Base-by-base conservation (phyloP, 2,888 invertebrate genomes). In the Polia nebulosa region DNA sequence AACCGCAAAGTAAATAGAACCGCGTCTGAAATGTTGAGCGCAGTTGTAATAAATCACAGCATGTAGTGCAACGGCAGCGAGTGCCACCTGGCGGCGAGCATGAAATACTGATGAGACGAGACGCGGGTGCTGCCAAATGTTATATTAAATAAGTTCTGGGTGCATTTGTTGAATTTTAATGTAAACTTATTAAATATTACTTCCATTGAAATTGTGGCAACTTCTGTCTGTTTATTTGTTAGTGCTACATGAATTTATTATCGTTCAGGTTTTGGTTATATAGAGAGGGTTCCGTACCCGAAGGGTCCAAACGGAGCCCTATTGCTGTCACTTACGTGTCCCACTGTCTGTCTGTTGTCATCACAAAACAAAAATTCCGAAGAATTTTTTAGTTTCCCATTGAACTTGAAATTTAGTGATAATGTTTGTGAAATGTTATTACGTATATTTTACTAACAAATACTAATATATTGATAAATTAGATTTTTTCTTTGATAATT, bases 11-110 rank as follows among this genome's bases (percentile, higher is more conserved):
- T 45, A 39, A 56, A 60, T 52, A 52, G 25, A 27, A 13, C 25
- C 2, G 3, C 36, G 15, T 58, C 11, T 53, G 32, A 75, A 55
- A 25, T n/a, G 34, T 53, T 29, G 9, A 45, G 44, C 22, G 32
- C 53, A 29, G 13, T 62, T 69, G 9, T 44, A 32, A 74, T 75
- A 74, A 75, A 58, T 67, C 47, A 49, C 17, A 15, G 44, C 39
- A 20, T 57, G 44, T 75, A 58, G 25, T 74, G 39, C 58, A 59
- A 53, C 29, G 11, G 41, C 52, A 57, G 45, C 17, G 34, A 29
- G 55, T 58, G 70, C 58, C 74, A 76, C 39, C 76, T 74, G 73
- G 44, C 27, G 49, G 49, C 29, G 9, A 52, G 49, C 39, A 34
- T 44, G 49, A 49, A 62, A 76, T 59, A 76, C 76, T 41, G n/a